phyloP scores from a whole-genome alignment of 2,888 invertebrate genomes.

The Melanostoma scalare region DNA sequence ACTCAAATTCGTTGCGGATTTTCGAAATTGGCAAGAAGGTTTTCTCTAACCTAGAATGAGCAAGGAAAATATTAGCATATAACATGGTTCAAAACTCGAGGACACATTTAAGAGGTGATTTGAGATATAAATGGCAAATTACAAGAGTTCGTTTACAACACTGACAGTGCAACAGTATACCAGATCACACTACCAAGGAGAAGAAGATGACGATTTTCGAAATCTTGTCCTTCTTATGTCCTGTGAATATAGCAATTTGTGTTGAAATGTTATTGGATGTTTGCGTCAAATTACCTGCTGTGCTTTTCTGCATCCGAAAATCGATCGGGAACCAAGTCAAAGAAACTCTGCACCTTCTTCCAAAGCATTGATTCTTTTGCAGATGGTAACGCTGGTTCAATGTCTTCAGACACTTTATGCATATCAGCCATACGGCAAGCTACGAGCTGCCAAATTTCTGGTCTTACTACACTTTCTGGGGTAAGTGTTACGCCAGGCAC shows the following conservation, averaged over 20 bases:
- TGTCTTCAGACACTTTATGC: slow-evolving; percentile 85
- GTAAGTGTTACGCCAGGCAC: slow-evolving; percentile 91
- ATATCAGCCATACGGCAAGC: slow-evolving; percentile 92
- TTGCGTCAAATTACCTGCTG: slow-evolving; percentile 84
- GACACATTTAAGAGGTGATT: slow-evolving; percentile 15
- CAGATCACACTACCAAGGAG: slow-evolving; percentile 68
- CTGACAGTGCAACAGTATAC: slow-evolving; percentile 66
- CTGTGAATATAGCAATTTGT: slow-evolving; percentile 72
- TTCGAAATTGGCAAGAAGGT: slow-evolving; percentile 86
- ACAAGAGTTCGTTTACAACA: slow-evolving; percentile 68
- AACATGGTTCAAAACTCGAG: slow-evolving; percentile 45
- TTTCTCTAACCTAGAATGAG: slow-evolving; percentile 79
- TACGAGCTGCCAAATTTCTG: slow-evolving; percentile 88
- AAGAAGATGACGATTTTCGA: slow-evolving; percentile 68
- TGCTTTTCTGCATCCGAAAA: slow-evolving; percentile 88
- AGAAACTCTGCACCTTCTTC: slow-evolving; percentile 89
- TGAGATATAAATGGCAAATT: slow-evolving; percentile 52
- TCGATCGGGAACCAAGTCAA: slow-evolving; percentile 88
- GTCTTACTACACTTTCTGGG: slow-evolving; percentile 85
- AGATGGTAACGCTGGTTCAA: slow-evolving; percentile 73
- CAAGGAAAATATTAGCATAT: slow-evolving; percentile 61
- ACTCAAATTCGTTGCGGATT: slow-evolving; percentile 87
- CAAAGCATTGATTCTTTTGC: slow-evolving; percentile 87
- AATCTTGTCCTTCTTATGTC: slow-evolving; percentile 73
- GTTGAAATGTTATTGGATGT: slow-evolving; percentile 70